These are phyloP conservation scores for Aphelinus certus DNA, from an alignment of 1,140 invertebrate species.

Conservation along the genomic window DNA sequence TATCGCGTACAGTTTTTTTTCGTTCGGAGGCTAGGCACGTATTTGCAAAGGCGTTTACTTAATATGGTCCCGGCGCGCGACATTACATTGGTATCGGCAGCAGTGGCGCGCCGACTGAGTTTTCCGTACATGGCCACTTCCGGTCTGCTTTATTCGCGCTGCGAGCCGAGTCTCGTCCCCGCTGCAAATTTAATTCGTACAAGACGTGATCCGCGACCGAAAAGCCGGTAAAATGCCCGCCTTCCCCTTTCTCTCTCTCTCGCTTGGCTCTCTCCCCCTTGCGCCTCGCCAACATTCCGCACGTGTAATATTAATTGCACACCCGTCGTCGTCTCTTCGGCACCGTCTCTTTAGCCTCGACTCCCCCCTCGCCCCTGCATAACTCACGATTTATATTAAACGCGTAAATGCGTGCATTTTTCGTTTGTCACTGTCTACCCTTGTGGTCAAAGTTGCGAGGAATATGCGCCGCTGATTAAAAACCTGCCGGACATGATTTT, in stretches of 20 bases:
- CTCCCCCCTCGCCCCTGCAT: not conserved
- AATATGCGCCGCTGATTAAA: constrained; percentile 8
- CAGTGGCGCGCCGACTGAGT: constrained; percentile 36
- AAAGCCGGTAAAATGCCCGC: constrained; percentile 8
- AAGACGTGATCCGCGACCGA: constrained; percentile 36
- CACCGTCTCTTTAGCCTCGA: not conserved
- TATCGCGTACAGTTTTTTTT: constrained; percentile 14
- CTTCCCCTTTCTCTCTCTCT: not conserved
- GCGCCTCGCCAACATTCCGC: constrained; percentile 14
- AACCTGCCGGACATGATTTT: constrained; percentile 2
- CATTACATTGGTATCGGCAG: constrained; percentile 47
- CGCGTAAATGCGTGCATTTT: not conserved
- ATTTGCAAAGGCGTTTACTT: constrained; percentile 38
- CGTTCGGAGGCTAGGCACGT: constrained; percentile 42
- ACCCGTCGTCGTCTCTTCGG: constrained; percentile 2
- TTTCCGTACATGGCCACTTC: constrained; percentile 56
- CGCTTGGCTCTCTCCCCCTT: not conserved
- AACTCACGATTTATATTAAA: constrained; percentile 12
- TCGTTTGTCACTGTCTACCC: not conserved
- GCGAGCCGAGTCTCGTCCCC: constrained; percentile 5
- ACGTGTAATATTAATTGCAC: constrained; percentile 26
- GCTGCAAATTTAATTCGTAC: constrained; percentile 48
- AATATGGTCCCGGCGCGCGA: constrained; percentile 40
- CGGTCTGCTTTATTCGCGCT: constrained; percentile 43
- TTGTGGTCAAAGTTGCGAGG: not conserved